Evolutionary conservation across 2,888 invertebrate species (phyloP).

Genomic region (Gastracanthus pulcherrimus): DNA sequence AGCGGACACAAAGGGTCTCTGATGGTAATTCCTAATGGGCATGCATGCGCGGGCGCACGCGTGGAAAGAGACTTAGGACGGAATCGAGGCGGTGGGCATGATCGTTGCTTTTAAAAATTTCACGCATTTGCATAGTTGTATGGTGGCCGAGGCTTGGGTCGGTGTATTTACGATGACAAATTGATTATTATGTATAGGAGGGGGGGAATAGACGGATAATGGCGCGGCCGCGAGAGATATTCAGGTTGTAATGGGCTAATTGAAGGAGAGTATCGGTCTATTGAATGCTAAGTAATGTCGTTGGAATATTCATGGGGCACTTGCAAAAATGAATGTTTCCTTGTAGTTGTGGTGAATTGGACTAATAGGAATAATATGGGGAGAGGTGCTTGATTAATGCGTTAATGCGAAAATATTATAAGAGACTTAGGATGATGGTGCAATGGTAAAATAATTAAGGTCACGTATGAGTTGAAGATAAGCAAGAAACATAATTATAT

Average conservation of each 20-base stretch:
- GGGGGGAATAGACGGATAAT: background rate
- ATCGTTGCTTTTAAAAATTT: background rate
- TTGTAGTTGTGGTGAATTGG: background rate
- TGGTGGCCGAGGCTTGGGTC: background rate
- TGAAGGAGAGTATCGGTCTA: background rate
- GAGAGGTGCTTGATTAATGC: background rate
- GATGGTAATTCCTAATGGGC: background rate
- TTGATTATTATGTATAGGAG: background rate
- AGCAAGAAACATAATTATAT: background rate
- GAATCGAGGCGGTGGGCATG: background rate
- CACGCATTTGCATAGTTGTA: too few relatives aligned
- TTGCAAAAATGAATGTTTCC: background rate
- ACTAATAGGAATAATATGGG: background rate
- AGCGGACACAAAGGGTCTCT: background rate
- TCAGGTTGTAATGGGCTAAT: too few relatives aligned
- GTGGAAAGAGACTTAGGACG: background rate
- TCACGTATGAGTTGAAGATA: background rate
- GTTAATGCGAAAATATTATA: background rate
- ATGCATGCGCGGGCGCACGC: background rate
- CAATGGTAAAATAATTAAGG: slow-evolving; percentile 2
- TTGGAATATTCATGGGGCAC: background rate
- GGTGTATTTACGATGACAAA: background rate
- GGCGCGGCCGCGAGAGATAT: too few relatives aligned
- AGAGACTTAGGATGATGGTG: background rate
- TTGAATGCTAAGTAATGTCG: background rate